Conservation (phyloP, 2,797 vertebrate species). For the Poecilia gillii region DNA sequence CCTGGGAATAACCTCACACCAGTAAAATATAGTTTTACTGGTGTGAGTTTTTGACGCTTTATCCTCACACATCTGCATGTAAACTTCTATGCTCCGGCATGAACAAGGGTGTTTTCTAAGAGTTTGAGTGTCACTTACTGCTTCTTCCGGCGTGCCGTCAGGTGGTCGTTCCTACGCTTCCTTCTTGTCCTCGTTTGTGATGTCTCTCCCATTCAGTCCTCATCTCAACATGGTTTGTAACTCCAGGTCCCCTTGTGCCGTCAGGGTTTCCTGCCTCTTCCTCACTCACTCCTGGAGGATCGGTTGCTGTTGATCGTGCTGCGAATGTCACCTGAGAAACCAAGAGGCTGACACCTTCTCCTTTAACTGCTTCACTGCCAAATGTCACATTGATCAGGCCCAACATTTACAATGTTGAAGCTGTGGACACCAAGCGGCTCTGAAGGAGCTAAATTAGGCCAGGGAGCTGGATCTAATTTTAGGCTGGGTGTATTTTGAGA, state of each 20-base stretch:
- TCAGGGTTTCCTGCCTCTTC: slow-evolving; percentile 22
- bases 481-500: slow-evolving; percentile 2
- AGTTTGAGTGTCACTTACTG: slow-evolving; percentile 44
- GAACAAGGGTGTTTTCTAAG: slow-evolving; percentile 26
- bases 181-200: background rate
- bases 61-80: slow-evolving; percentile 31
- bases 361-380: slow-evolving; percentile 71
- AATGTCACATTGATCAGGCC: slow-evolving; percentile 23
- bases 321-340: slow-evolving; percentile 71
- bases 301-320: slow-evolving; percentile 68
- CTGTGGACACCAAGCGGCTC: background rate
- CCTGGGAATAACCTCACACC: slow-evolving; percentile 3
- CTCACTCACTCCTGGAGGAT: slow-evolving; percentile 56
- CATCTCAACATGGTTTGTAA: slow-evolving; percentile 23
- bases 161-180: slow-evolving; percentile 1
- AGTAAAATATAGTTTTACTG: no score
- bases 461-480: background rate
- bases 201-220: slow-evolving; percentile 18
- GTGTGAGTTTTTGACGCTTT: slow-evolving; percentile 41
- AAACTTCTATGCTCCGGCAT: slow-evolving; percentile 16
- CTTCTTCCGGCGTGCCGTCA: slow-evolving; percentile 16
- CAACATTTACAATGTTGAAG: background rate
- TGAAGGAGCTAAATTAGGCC: background rate
- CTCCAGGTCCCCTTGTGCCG: slow-evolving; percentile 22
- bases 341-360: slow-evolving; percentile 31